A percentile compares a stretch with the other conserved stretches of the same genome.
Evolutionary conservation across 1,140 invertebrate species (phyloP).

Genomic region (Pseudomyrmex concolor): DNA sequence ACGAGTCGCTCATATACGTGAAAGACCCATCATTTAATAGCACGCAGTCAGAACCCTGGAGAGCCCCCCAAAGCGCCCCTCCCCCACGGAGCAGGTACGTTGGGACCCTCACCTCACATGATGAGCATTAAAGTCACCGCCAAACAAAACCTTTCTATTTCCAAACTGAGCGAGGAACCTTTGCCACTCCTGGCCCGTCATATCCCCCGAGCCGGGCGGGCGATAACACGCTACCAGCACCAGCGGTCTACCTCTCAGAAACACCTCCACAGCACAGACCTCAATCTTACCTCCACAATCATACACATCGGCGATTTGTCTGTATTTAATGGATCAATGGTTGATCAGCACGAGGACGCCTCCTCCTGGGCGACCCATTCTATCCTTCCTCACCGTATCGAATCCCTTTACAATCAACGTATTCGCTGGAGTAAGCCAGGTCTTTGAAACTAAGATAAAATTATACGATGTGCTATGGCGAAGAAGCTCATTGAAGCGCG

Average conservation of each 20-base stretch:
- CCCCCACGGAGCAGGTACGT: too few species aligned
- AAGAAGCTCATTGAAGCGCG: not conserved
- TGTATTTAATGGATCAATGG: not conserved
- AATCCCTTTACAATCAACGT: not conserved
- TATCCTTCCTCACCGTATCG: not conserved
- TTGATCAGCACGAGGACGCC: not conserved
- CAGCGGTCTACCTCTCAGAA: too few species aligned
- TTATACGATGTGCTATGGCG: not conserved
- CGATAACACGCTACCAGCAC: too few species aligned
- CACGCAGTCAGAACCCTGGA: too few species aligned
- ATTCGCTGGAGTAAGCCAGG: not conserved
- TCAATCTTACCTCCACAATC: not conserved
- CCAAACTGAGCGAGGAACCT: too few species aligned
- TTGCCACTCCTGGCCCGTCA: too few species aligned
- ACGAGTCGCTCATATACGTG: not conserved
- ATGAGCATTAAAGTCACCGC: too few species aligned
- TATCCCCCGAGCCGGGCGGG: too few species aligned
- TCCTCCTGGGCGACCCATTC: not conserved
- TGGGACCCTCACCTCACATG: too few species aligned
- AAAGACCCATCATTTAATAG: not conserved
- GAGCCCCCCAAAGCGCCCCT: too few species aligned
- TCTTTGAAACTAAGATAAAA: not conserved
- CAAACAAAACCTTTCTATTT: too few species aligned
- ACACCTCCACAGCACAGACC: not conserved
- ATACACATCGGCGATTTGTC: rapidly evolving